These are phyloP conservation scores for Alligator mississippiensis DNA, from an alignment of 2,113 vertebrate genomes.

Conservation along the genomic window DNA sequence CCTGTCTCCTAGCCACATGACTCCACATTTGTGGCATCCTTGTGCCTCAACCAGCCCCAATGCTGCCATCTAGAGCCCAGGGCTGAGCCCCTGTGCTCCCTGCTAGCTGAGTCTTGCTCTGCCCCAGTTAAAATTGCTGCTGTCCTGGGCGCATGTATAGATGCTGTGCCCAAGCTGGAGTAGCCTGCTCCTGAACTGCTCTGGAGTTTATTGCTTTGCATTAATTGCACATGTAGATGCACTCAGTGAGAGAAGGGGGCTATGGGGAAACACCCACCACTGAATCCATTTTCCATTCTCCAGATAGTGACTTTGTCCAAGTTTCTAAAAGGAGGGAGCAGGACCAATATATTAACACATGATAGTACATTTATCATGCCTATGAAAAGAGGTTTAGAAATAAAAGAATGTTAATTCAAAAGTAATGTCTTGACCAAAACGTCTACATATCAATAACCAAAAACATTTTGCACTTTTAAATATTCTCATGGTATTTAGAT, in stretches of 20 bases:
- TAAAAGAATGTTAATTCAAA: fast-evolving
- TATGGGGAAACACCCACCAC: not conserved
- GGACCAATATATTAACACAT: not conserved
- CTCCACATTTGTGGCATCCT: no score
- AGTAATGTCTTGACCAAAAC: not conserved
- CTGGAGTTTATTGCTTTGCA: no score
- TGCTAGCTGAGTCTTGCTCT: no score
- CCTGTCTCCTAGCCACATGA: no score
- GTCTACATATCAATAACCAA: not conserved
- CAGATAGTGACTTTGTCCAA: not conserved
- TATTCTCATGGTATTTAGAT: not conserved
- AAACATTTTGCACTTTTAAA: not conserved
- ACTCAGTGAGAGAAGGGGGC: not conserved
- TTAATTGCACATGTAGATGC: no score
- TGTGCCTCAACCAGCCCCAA: no score
- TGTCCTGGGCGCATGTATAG: no score
- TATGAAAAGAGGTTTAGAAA: not conserved
- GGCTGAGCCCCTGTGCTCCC: no score
- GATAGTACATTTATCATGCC: not conserved
- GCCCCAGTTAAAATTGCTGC: no score
- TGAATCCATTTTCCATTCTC: not conserved
- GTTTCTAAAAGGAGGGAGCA: not conserved
- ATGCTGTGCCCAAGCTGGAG: no score
- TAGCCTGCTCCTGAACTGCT: no score
- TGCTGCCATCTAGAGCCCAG: no score